phyloP scores from a whole-genome alignment of 2,888 invertebrate species.

The Caenorhabditis wallacei region DNA sequence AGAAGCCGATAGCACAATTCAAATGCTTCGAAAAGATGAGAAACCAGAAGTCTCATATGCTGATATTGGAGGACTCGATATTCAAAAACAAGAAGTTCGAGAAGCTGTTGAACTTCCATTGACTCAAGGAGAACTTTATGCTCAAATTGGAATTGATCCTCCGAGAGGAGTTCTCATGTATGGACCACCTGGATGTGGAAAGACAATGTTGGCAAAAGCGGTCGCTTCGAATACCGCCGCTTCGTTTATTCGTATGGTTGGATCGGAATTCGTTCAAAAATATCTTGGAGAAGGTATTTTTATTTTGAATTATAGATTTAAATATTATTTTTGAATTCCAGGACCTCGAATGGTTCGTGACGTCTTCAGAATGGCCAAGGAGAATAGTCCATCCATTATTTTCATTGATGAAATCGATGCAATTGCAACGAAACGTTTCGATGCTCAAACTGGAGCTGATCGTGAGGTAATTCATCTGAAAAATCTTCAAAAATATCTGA shows the following conservation, averaged over 20 bases:
- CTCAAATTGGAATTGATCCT: slow-evolving; percentile 97
- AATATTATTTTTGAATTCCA: slow-evolving; percentile 33
- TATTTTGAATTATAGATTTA: neutral
- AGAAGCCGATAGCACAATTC: slow-evolving; percentile 98
- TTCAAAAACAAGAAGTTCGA: slow-evolving; percentile 98
- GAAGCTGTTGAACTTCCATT: slow-evolving; percentile 98
- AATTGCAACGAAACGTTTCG: slow-evolving; percentile 94
- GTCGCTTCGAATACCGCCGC: slow-evolving; percentile 86
- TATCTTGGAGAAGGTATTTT: slow-evolving; percentile 92
- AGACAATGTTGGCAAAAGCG: slow-evolving; percentile 97
- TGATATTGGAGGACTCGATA: slow-evolving; percentile 99
- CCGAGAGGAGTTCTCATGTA: slow-evolving; percentile 98
- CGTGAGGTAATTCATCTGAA: slow-evolving; percentile 65
- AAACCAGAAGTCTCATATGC: slow-evolving; percentile 95
- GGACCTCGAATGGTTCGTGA: slow-evolving; percentile 98
- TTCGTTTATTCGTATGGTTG: slow-evolving; percentile 98
- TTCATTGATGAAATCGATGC: slow-evolving; percentile 99
- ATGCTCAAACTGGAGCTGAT: slow-evolving; percentile 83
- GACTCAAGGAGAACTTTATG: slow-evolving; percentile 98
- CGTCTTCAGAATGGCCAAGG: slow-evolving; percentile 98
- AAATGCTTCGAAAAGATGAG: slow-evolving; percentile 92
- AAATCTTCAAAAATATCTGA: too few relatives aligned
- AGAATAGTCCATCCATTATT: slow-evolving; percentile 99
- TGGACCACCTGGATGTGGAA: slow-evolving; percentile 99
- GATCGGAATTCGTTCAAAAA: slow-evolving; percentile 99